Evolutionary conservation across 1,140 invertebrate species (phyloP).

Genomic region (Drosophila tristis): DNA sequence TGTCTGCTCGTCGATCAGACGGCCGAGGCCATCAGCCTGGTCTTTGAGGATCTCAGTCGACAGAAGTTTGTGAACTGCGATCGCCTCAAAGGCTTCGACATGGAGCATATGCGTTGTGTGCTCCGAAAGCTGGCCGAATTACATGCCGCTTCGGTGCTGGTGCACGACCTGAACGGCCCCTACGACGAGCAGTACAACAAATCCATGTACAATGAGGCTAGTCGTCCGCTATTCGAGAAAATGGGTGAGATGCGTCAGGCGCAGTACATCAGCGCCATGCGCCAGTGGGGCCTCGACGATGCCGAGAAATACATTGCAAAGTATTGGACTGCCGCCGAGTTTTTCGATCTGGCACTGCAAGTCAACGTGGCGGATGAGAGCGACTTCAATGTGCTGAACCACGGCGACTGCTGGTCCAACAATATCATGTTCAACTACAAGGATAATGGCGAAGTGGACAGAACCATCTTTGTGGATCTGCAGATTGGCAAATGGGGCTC

Average conservation of each 20-base stretch:
- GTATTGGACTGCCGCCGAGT: neutral
- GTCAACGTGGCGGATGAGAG: slow-evolving; percentile 72
- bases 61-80: slow-evolving; percentile 85
- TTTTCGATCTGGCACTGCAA: slow-evolving; percentile 23
- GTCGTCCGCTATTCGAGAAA: slow-evolving; percentile 38
- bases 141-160: slow-evolving; percentile 85
- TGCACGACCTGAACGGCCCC: slow-evolving; percentile 53
- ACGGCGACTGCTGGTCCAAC: slow-evolving; percentile 86
- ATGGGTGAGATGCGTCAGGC: slow-evolving; percentile 31
- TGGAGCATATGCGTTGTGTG: slow-evolving; percentile 85
- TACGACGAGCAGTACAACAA: slow-evolving; percentile 41
- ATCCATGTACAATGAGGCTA: slow-evolving; percentile 47
- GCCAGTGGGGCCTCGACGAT: slow-evolving; percentile 48
- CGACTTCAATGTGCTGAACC: slow-evolving; percentile 87
- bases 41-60: slow-evolving; percentile 86
- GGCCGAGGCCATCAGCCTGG: slow-evolving; percentile 70
- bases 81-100: slow-evolving; percentile 85
- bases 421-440: slow-evolving; percentile 84
- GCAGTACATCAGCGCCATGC: slow-evolving; percentile 45
- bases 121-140: slow-evolving; percentile 85
- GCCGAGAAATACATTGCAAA: slow-evolving; percentile 51
- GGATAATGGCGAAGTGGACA: slow-evolving; percentile 72
- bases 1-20: slow-evolving; percentile 57
- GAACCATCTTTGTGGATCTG: slow-evolving; percentile 60
- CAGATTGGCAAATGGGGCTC: slow-evolving; percentile 67